Evolutionary conservation across 1,140 invertebrate genomes (phyloP).

Genomic region (Aporrectodea caliginosa): DNA sequence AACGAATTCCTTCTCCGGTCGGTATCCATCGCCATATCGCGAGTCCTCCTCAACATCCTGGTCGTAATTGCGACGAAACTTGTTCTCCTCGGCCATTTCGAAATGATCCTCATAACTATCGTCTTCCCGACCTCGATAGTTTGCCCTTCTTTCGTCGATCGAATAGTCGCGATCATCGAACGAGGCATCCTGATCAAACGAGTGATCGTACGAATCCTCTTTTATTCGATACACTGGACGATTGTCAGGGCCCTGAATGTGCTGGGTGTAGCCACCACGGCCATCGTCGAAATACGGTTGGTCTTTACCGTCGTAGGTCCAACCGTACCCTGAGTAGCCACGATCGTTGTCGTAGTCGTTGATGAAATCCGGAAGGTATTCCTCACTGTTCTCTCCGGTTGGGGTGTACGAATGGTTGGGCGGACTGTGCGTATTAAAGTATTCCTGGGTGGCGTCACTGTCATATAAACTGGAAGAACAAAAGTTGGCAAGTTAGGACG

Average conservation of each 20-base stretch:
- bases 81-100: neutral
- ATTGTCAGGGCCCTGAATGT: conserved; percentile 28
- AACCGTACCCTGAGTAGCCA: conserved; percentile 25
- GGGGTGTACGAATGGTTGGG: conserved; percentile 34
- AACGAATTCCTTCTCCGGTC: neutral
- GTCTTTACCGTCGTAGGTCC: conserved; percentile 31
- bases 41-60: neutral
- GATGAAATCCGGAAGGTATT: conserved; percentile 39
- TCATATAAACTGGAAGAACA: conserved; percentile 31
- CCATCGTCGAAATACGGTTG: conserved; percentile 29
- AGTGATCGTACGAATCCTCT: conserved; percentile 35
- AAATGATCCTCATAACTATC: neutral
- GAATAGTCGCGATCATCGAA: conserved; percentile 17
- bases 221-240: conserved; percentile 32
- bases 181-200: conserved; percentile 33
- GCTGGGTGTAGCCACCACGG: conserved; percentile 26
- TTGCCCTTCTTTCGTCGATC: neutral
- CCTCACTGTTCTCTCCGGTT: conserved; percentile 32
- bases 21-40: neutral
- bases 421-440: conserved; percentile 29
- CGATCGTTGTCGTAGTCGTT: conserved; percentile 38
- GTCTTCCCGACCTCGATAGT: neutral
- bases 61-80: neutral
- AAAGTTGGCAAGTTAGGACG: too few relatives aligned
- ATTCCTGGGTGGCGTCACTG: conserved; percentile 32